Conservation (phyloP, 2,888 invertebrate genomes). For the Leptogaster cylindrica region DNA sequence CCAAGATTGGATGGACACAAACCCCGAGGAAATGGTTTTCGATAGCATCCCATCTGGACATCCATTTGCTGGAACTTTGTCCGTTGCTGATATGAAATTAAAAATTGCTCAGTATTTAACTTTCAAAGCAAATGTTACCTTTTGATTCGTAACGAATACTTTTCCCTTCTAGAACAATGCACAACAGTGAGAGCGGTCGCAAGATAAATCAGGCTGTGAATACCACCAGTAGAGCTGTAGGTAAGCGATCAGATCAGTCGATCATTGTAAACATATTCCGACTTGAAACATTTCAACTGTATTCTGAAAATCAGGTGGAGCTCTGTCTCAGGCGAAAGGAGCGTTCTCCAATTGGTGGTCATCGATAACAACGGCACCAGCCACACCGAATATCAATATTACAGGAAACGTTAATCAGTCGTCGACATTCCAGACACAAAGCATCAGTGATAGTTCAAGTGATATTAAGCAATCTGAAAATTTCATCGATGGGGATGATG, state of each 20-base stretch:
- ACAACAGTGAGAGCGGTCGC: conserved; percentile 90
- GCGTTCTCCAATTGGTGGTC: conserved; percentile 89
- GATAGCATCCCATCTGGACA: conserved; percentile 80
- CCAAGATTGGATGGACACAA: conserved; percentile 77
- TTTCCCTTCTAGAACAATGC: conserved; percentile 78
- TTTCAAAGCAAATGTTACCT: neutral
- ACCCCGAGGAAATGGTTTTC: conserved; percentile 71
- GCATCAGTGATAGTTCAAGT: neutral
- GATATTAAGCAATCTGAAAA: neutral
- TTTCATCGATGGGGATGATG: conserved; percentile 14
- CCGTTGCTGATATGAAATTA: conserved; percentile 92
- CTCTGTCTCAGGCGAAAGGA: conserved; percentile 85
- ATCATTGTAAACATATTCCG: neutral
- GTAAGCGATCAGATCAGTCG: conserved; percentile 51
- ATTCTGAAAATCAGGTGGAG: too few species aligned
- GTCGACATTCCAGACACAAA: neutral
- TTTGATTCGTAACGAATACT: neutral
- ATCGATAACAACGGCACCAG: conserved; percentile 68
- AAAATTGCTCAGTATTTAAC: conserved; percentile 84
- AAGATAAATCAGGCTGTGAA: conserved; percentile 93
- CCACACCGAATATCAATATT: conserved; percentile 45
- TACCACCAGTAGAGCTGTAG: conserved; percentile 89
- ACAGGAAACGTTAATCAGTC: conserved; percentile 42
- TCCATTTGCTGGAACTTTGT: conserved; percentile 93
- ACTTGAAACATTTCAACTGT: neutral